Conservation (phyloP, 37 sponge, comb jelly and placozoan species). For the Ianthella basta region DNA sequence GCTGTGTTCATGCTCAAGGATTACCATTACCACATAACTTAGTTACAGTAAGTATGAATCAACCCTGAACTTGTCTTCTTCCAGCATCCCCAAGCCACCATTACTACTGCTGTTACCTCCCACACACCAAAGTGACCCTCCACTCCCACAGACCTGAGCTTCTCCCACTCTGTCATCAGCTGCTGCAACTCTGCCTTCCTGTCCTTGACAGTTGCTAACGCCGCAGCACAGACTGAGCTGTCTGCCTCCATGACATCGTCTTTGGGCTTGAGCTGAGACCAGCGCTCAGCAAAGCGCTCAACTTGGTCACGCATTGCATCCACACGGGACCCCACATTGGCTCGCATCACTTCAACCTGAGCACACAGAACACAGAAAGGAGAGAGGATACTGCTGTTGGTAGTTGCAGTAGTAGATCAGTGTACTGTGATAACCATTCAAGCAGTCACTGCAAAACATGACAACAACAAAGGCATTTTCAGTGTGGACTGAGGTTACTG, state of each 20-base stretch:
- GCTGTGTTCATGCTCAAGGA: too few species aligned
- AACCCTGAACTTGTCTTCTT: too few species aligned
- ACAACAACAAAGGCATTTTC: too few species aligned
- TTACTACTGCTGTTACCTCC: too few species aligned
- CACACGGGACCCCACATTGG: constrained; percentile 69
- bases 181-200: constrained; percentile 85
- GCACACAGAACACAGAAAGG: neutral
- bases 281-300: constrained; percentile 91
- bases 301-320: constrained; percentile 64
- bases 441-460: too few species aligned
- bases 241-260: constrained; percentile 59
- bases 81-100: too few species aligned
- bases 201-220: constrained; percentile 85
- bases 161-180: constrained; percentile 51
- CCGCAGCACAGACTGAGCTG: constrained; percentile 35
- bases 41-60: too few species aligned
- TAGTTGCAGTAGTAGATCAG: too few species aligned
- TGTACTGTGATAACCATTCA: too few species aligned
- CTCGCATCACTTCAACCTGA: constrained; percentile 84
- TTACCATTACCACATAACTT: too few species aligned
- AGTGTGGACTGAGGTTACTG: too few species aligned
- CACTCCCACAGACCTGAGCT: constrained; percentile 64
- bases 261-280: constrained; percentile 94
- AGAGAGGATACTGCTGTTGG: neutral
- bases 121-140: too few species aligned